These are phyloP conservation scores for Caenorhabditis briggsae DNA, from an alignment of 1,140 invertebrate genomes.

Conservation along the genomic window DNA sequence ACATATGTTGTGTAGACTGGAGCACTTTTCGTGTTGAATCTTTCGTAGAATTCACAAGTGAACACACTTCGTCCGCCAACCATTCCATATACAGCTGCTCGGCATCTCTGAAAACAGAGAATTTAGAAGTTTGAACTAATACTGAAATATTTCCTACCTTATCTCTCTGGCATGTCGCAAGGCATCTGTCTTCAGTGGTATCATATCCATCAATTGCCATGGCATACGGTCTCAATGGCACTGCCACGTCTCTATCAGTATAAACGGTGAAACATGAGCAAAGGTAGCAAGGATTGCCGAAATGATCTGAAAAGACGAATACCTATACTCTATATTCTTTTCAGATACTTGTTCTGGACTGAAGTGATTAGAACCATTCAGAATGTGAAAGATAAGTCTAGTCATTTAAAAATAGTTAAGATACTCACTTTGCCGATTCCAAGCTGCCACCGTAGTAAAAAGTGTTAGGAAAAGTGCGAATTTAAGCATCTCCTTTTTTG, in stretches of 20 bases:
- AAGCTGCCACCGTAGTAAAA: constrained; percentile 8
- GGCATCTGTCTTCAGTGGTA: constrained; percentile 71
- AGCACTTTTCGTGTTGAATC: constrained; percentile 17
- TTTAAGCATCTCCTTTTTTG: constrained; percentile 38
- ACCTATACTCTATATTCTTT: background rate
- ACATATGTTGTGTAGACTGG: constrained; percentile 50
- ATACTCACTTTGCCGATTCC: constrained; percentile 59
- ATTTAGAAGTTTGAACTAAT: background rate
- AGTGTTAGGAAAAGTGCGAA: constrained; percentile 43
- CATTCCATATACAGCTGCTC: constrained; percentile 74
- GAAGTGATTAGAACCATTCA: background rate
- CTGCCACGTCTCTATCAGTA: constrained; percentile 70
- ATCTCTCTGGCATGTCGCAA: constrained; percentile 71
- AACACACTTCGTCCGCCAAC: constrained; percentile 74
- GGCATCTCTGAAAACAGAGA: constrained; percentile 70
- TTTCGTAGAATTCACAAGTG: constrained; percentile 74
- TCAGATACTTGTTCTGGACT: background rate
- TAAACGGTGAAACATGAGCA: constrained; percentile 76
- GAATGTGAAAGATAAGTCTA: background rate
- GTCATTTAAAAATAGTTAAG: background rate
- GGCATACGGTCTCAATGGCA: constrained; percentile 71
- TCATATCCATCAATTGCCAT: constrained; percentile 73
- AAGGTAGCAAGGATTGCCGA: constrained; percentile 72
- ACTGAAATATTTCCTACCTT: constrained; percentile 60
- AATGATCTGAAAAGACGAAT: constrained; percentile 70